Percentiles rank a stretch among this genome's conserved stretches.
These are phyloP conservation scores for Turdus rufiventris DNA, from an alignment of 2,113 vertebrate species.

Conservation along the genomic window DNA sequence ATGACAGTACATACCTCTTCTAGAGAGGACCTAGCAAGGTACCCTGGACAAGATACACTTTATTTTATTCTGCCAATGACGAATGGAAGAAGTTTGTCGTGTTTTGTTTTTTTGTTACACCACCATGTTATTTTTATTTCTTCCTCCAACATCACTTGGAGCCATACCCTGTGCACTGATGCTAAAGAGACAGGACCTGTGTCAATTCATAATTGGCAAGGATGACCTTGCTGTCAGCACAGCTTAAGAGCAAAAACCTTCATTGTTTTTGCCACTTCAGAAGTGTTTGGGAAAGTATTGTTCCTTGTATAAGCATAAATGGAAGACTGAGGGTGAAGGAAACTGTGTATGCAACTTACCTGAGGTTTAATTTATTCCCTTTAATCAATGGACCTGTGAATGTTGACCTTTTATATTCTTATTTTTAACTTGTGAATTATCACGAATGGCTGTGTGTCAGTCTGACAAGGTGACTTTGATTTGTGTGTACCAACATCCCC, in stretches of 20 bases:
- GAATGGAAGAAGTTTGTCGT: slow-evolving; percentile 18
- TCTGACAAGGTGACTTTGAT: neutral
- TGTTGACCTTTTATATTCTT: slow-evolving; percentile 62
- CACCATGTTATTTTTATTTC: neutral
- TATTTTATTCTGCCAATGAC: slow-evolving; percentile 56
- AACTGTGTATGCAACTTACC: slow-evolving; percentile 23
- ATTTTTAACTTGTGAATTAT: slow-evolving; percentile 52
- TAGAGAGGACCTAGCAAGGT: slow-evolving; percentile 46
- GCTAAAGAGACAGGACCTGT: slow-evolving; percentile 50
- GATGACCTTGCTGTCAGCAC: slow-evolving; percentile 44
- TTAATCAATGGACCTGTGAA: slow-evolving; percentile 60
- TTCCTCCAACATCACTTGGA: slow-evolving; percentile 53
- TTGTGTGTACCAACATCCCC: neutral
- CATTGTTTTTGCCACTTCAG: slow-evolving; percentile 52
- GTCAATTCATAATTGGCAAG: slow-evolving; percentile 14
- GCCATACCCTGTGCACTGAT: slow-evolving; percentile 71
- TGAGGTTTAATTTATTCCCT: slow-evolving; percentile 76
- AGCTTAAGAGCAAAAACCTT: slow-evolving; percentile 60
- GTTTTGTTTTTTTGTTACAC: neutral
- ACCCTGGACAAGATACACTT: slow-evolving; percentile 26
- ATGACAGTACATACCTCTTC: slow-evolving; percentile 70
- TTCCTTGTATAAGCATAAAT: slow-evolving; percentile 54
- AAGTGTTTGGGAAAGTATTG: slow-evolving; percentile 66
- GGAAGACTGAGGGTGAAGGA: slow-evolving; percentile 59
- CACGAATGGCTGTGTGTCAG: neutral